A percentile compares a stretch with the other conserved stretches of the same genome.
Conservation (phyloP, 2,113 vertebrate species). For the Pseudorhombus dupliciocellatus region DNA sequence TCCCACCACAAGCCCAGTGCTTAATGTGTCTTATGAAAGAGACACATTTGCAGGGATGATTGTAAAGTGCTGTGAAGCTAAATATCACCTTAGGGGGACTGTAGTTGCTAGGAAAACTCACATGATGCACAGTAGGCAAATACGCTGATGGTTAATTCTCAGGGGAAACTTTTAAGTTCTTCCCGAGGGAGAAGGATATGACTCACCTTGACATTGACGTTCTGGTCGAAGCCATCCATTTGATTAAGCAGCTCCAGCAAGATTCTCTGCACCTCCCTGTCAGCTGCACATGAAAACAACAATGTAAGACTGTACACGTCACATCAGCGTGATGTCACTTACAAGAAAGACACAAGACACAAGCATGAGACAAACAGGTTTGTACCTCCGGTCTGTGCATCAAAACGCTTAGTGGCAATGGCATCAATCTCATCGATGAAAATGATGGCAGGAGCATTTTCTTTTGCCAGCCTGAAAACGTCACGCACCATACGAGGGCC, state of each 20-base stretch:
- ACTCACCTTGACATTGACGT: slow-evolving; percentile 92
- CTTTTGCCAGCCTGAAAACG: slow-evolving; percentile 95
- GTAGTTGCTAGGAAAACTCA: not conserved
- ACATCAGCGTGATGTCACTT: not conserved
- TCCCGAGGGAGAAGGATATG: not conserved
- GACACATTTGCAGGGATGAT: too few species aligned
- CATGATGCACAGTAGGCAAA: not conserved
- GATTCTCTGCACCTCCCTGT: slow-evolving; percentile 93
- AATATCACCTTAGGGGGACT: too few species aligned
- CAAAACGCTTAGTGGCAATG: slow-evolving; percentile 95
- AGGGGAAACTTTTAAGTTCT: not conserved
- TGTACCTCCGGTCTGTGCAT: slow-evolving; percentile 94
- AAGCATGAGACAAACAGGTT: not conserved
- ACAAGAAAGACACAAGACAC: not conserved
- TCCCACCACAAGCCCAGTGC: too few species aligned
- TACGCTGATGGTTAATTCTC: not conserved
- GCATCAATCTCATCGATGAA: slow-evolving; percentile 97
- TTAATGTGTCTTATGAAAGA: too few species aligned
- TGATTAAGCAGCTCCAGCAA: slow-evolving; percentile 94
- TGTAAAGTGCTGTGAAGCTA: too few species aligned
- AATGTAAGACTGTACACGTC: not conserved
- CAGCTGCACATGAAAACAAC: slow-evolving; percentile 78
- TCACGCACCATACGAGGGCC: slow-evolving; percentile 96
- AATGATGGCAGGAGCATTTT: slow-evolving; percentile 96
- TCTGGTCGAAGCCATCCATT: slow-evolving; percentile 97